phyloP scores from a whole-genome alignment of 2,113 vertebrate genomes.

The Gymnobelideus leadbeateri region DNA sequence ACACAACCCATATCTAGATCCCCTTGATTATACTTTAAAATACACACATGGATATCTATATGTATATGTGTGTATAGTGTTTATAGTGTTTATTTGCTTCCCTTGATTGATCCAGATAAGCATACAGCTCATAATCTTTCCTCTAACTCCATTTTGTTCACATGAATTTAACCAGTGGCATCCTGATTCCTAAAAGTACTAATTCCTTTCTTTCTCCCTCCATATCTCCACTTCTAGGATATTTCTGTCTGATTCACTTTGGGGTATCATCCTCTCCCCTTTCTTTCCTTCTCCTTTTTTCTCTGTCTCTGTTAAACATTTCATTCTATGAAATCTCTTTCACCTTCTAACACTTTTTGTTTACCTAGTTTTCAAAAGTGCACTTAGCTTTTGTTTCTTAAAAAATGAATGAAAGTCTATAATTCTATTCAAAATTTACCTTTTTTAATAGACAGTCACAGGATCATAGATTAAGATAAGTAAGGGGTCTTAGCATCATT shows the following conservation, averaged over 20 bases:
- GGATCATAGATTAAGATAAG: not conserved
- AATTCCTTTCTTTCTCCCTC: not conserved
- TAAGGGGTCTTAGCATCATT: not conserved
- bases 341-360: not conserved
- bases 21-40: too few species aligned
- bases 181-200: not conserved
- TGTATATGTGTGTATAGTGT: too few species aligned
- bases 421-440: not conserved
- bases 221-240: not conserved
- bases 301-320: not conserved
- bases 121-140: not conserved
- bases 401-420: not conserved
- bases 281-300: not conserved
- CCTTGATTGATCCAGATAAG: too few species aligned
- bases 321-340: not conserved
- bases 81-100: too few species aligned
- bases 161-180: not conserved
- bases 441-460: not conserved
- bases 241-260: not conserved
- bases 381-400: not conserved
- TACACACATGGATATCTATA: too few species aligned
- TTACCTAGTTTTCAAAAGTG: not conserved
- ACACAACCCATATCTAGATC: too few species aligned
- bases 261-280: not conserved
- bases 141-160: not conserved